Evolutionary conservation across 30 jellyfish, hydroid and myxozoan genomes (phyloP).

Genomic region (Aurelia coerulea): DNA sequence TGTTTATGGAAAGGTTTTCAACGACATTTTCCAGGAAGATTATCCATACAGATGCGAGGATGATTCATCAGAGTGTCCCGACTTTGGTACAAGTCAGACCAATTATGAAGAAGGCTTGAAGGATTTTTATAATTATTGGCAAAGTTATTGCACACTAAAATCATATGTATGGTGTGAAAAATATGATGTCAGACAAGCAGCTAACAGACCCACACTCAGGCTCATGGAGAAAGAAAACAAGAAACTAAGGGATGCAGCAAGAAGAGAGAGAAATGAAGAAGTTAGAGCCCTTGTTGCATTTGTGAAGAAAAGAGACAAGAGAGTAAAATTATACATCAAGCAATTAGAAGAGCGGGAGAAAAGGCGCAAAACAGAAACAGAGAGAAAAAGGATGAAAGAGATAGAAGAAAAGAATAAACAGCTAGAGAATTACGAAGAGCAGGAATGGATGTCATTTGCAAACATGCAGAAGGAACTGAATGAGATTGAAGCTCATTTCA

Average conservation of each 20-base stretch:
- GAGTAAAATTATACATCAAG: conserved; percentile 76
- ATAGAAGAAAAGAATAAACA: conserved; percentile 59
- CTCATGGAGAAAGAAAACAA: conserved; percentile 95
- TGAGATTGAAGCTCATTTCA: conserved; percentile 91
- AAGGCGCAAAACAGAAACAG: conserved; percentile 66
- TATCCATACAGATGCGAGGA: conserved; percentile 83
- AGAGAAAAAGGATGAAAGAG: conserved; percentile 68
- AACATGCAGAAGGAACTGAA: conserved; percentile 74
- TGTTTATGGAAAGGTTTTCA: conserved; percentile 81
- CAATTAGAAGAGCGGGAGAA: conserved; percentile 73
- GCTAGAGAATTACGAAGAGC: conserved; percentile 84
- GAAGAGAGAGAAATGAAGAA: conserved; percentile 88
- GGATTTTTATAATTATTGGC: conserved; percentile 92
- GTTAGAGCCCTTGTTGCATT: conserved; percentile 92
- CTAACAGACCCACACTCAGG: conserved; percentile 95
- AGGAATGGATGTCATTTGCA: conserved; percentile 95
- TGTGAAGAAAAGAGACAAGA: conserved; percentile 88
- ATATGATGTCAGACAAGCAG: conserved; percentile 90
- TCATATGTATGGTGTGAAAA: conserved; percentile 89
- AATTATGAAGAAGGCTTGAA: conserved; percentile 73
- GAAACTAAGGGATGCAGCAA: conserved; percentile 84
- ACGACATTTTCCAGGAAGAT: conserved; percentile 80
- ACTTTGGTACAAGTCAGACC: conserved; percentile 83
- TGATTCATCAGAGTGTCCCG: conserved; percentile 69
- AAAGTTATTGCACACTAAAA: conserved; percentile 82